Evolutionary conservation across 2,797 vertebrate genomes (phyloP).

Genomic region (Mallotus villosus): DNA sequence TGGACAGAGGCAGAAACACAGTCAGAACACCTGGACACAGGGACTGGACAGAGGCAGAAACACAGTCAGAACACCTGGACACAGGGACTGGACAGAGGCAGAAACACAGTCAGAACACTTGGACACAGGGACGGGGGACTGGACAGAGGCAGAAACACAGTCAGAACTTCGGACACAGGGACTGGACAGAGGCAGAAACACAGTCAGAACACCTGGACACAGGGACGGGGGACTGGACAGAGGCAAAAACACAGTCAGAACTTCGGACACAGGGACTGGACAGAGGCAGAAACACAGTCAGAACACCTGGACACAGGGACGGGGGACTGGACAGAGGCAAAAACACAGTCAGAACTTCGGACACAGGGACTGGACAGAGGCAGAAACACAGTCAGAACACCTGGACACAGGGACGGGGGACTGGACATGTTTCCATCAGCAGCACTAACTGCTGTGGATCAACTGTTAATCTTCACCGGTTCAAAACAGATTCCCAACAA

Average conservation of each 20-base stretch:
- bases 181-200: slow-evolving; percentile 10
- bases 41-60: slow-evolving; percentile 8
- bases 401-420: no score
- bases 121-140: no score
- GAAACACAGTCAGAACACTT: neutral
- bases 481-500: neutral
- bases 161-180: neutral
- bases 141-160: slow-evolving; percentile 15
- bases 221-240: slow-evolving; percentile 3
- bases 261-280: neutral
- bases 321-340: slow-evolving; percentile 7
- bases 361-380: neutral
- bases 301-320: neutral
- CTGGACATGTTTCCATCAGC: no score
- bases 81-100: neutral
- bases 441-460: no score
- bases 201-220: neutral
- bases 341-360: neutral
- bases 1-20: slow-evolving; percentile 17
- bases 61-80: neutral
- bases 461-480: neutral
- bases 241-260: neutral
- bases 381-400: neutral
- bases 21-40: neutral
- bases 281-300: slow-evolving; percentile 6